Percentiles rank a stretch among this genome's conserved stretches.
Evolutionary conservation across 1,140 invertebrate species (phyloP).

Genomic region (Aphis craccivora): DNA sequence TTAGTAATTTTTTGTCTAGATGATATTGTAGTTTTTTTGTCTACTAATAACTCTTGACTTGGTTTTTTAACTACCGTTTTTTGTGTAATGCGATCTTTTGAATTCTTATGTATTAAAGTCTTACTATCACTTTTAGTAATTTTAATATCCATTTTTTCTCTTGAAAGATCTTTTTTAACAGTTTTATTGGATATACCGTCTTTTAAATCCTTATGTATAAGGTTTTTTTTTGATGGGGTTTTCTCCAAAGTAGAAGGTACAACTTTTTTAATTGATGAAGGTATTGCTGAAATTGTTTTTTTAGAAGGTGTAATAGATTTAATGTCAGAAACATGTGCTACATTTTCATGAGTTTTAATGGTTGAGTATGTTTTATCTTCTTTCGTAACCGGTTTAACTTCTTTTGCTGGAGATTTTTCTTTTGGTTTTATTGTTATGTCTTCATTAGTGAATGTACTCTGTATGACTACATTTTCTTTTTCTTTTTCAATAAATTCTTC

Average conservation of each 20-base stretch:
- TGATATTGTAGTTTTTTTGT: slow-evolving; percentile 30
- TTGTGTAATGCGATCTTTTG: slow-evolving; percentile 20
- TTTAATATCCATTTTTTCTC: slow-evolving; percentile 52
- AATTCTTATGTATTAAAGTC: slow-evolving; percentile 30
- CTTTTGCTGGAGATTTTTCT: slow-evolving; percentile 50
- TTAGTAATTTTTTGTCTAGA: not conserved
- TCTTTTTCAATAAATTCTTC: slow-evolving; percentile 21
- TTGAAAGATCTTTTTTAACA: slow-evolving; percentile 42
- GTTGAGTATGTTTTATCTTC: not conserved
- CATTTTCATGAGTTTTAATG: slow-evolving; percentile 12
- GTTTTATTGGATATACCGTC: slow-evolving; percentile 6
- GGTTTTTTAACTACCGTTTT: slow-evolving; percentile 35
- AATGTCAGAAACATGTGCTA: not conserved
- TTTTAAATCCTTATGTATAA: slow-evolving; percentile 31
- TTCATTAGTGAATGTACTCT: not conserved
- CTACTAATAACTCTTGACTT: slow-evolving; percentile 9
- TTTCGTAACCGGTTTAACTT: not conserved
- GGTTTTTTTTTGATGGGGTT: slow-evolving; percentile 22
- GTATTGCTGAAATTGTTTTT: slow-evolving; percentile 18
- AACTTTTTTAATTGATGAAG: slow-evolving; percentile 37
- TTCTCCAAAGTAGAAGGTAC: slow-evolving; percentile 44
- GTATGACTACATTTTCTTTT: slow-evolving; percentile 12
- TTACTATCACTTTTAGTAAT: slow-evolving; percentile 21
- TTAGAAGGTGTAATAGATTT: slow-evolving; percentile 31
- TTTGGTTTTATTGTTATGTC: not conserved